Percentiles rank a stretch among this genome's conserved stretches.
phyloP scores from a whole-genome alignment of 2,888 invertebrate genomes.

The Lochmaea crataegi region DNA sequence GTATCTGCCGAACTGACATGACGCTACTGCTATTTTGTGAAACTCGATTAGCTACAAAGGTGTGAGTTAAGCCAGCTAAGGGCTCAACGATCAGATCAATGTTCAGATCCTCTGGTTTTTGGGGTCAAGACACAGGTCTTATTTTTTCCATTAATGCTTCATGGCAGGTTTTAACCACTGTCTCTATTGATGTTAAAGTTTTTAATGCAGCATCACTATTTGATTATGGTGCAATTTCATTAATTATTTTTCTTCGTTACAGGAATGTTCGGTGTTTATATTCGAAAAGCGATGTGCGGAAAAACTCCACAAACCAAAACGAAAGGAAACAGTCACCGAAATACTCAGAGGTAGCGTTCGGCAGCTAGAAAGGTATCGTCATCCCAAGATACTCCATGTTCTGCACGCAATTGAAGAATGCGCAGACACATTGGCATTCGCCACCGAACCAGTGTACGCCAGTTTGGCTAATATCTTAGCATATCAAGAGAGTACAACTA shows the following conservation, averaged over 20 bases:
- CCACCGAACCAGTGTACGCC: conserved; percentile 90
- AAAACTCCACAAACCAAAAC: conserved; percentile 90
- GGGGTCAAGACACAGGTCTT: too few relatives aligned
- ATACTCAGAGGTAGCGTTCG: conserved; percentile 83
- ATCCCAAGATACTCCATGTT: conserved; percentile 82
- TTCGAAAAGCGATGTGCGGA: conserved; percentile 94
- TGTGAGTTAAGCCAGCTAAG: too few relatives aligned
- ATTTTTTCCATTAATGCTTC: too few relatives aligned
- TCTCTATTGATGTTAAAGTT: too few relatives aligned
- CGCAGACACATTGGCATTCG: conserved; percentile 90
- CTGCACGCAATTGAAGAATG: conserved; percentile 84
- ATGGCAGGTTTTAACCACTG: too few relatives aligned
- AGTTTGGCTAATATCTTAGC: conserved; percentile 91
- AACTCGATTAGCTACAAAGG: too few relatives aligned
- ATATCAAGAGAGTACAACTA: conserved; percentile 75
- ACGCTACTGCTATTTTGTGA: too few relatives aligned
- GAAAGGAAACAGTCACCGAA: conserved; percentile 93
- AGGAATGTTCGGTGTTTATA: conserved; percentile 94
- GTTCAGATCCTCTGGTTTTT: too few relatives aligned
- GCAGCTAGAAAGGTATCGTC: conserved; percentile 83
- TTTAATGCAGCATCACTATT: neutral
- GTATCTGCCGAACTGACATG: too few relatives aligned
- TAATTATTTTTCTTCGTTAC: conserved; percentile 55
- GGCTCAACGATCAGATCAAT: too few relatives aligned
- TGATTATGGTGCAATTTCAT: neutral